These are phyloP conservation scores for Frieseomelitta varia DNA, from an alignment of 1,140 invertebrate species.

Conservation along the genomic window DNA sequence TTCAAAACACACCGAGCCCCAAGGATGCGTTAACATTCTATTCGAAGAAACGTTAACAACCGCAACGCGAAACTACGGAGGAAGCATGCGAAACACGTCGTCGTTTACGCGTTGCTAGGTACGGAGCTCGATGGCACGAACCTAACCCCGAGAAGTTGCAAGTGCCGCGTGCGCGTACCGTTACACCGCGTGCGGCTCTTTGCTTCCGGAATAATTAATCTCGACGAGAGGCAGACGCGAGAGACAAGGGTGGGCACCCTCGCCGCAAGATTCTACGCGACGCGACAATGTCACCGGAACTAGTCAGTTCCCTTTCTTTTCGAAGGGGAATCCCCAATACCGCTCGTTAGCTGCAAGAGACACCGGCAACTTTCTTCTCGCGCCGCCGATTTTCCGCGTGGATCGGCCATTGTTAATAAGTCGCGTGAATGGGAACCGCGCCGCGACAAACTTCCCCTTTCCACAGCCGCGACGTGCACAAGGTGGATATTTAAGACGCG, in stretches of 20 bases:
- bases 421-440: neutral
- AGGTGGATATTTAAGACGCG: neutral
- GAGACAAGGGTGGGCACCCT: constrained; percentile 15
- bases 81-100: too few species aligned
- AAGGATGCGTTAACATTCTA: neutral
- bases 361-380: constrained; percentile 22
- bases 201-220: constrained; percentile 78
- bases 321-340: constrained; percentile 34
- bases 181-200: constrained; percentile 41
- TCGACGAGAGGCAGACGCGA: constrained; percentile 70
- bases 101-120: neutral
- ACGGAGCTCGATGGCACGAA: neutral
- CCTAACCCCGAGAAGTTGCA: constrained; percentile 56
- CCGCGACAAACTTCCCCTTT: neutral
- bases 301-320: constrained; percentile 69
- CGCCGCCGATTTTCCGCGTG: constrained; percentile 29
- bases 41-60: neutral
- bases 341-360: constrained; percentile 40
- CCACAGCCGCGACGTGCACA: neutral
- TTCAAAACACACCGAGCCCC: too few species aligned
- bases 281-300: constrained; percentile 52
- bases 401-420: constrained; percentile 29
- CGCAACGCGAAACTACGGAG: neutral
- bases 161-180: neutral
- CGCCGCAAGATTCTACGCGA: constrained; percentile 46